Conservation (phyloP, 2,888 invertebrate genomes). For the Rutpela maculata region DNA sequence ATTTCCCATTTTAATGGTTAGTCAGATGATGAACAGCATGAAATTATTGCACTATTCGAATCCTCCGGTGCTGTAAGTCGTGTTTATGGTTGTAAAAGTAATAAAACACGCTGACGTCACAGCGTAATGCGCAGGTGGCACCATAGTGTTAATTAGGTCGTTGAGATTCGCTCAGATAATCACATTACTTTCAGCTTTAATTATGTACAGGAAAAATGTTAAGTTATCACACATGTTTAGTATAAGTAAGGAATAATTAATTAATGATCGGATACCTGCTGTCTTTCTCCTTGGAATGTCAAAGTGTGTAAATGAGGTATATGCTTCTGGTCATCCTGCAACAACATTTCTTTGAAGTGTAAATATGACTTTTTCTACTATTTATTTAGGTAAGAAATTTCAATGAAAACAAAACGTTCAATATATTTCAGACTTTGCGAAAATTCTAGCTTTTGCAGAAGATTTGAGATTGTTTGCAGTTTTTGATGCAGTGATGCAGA, state of each 20-base stretch:
- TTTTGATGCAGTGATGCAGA: too few relatives aligned
- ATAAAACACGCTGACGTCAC: slow-evolving; percentile 29
- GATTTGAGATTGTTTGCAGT: too few relatives aligned
- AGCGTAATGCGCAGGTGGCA: slow-evolving; percentile 28
- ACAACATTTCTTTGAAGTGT: too few relatives aligned
- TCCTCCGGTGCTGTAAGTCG: not conserved
- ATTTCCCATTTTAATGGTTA: slow-evolving; percentile 8
- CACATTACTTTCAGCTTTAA: slow-evolving; percentile 35
- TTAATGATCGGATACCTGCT: slow-evolving; percentile 3
- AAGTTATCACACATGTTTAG: slow-evolving; percentile 23
- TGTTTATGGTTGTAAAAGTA: slow-evolving; percentile 18
- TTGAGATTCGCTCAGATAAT: slow-evolving; percentile 36
- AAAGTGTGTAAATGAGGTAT: not conserved
- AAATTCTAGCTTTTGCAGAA: too few relatives aligned
- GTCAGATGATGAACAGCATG: not conserved
- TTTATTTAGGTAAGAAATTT: too few relatives aligned
- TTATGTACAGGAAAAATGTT: slow-evolving; percentile 24
- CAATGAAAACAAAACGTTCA: too few relatives aligned
- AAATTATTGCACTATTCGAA: not conserved
- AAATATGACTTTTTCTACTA: too few relatives aligned
- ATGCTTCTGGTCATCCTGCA: not conserved
- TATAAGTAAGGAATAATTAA: not conserved
- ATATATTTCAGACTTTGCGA: too few relatives aligned
- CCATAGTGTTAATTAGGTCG: slow-evolving; percentile 38
- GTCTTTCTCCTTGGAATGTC: not conserved